Percentiles rank a stretch among this genome's conserved stretches.
Conservation (phyloP, 2,113 vertebrate species). For the Pantherophis guttatus region DNA sequence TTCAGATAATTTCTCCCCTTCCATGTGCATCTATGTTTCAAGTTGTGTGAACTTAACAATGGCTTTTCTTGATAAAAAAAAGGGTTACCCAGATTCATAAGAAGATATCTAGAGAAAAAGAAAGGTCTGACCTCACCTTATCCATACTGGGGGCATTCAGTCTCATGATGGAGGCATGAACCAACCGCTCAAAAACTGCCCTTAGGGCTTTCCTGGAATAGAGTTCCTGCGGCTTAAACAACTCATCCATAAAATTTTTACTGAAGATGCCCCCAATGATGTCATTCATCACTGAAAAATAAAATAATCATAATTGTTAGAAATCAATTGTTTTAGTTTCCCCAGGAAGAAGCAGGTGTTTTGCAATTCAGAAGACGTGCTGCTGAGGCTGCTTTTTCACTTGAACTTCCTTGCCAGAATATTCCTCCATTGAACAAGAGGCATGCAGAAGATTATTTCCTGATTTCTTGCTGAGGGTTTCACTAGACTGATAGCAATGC, state of each 20-base stretch:
- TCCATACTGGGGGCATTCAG: conserved; percentile 99
- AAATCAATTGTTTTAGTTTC: background rate
- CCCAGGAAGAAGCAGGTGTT: background rate
- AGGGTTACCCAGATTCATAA: background rate
- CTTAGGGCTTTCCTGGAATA: conserved; percentile 95
- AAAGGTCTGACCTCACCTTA: conserved; percentile 76
- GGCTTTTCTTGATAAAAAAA: background rate
- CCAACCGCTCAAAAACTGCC: conserved; percentile 91
- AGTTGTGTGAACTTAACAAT: background rate
- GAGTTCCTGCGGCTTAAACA: conserved; percentile 96
- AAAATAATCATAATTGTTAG: conserved; percentile 32
- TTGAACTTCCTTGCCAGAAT: background rate
- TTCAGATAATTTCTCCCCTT: background rate
- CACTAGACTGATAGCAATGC: background rate
- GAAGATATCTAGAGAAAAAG: background rate
- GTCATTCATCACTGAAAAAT: conserved; percentile 93
- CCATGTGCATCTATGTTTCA: background rate
- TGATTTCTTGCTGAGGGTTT: background rate
- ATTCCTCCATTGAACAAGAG: background rate
- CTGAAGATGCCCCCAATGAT: conserved; percentile 99
- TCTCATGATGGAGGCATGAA: conserved; percentile 97
- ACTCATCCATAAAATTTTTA: conserved; percentile 91
- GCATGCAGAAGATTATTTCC: background rate
- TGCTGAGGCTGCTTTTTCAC: background rate
- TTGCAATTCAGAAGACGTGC: background rate